Base-by-base conservation (phyloP, 2,113 vertebrate species). In the Hoplias malabaricus region DNA sequence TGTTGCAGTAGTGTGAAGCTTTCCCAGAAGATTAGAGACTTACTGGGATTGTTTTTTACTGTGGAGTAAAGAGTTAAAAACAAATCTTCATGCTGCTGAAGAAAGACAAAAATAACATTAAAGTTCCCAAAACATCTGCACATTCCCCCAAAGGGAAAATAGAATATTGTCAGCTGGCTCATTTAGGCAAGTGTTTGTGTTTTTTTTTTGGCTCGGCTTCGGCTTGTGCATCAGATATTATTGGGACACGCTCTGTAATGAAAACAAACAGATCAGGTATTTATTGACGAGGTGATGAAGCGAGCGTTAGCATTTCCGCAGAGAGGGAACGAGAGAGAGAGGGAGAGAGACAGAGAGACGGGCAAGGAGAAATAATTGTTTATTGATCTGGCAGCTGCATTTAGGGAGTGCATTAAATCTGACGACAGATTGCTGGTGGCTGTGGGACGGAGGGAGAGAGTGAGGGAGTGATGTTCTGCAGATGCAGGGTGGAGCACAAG, bases 341-440 rank as follows among this genome's bases (percentile, higher is more conserved):
- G 74, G 68, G 61, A 25, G 72, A 34, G 54, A 59, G n/a, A 23
- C 54, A 12, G 62, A 73, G 29, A 48, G 72, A 48, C 34, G 2
- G 78, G 71, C 63, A 61, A 53, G 50, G 79, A 79, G 80, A 68
- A 82, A 80, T 85, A 85, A 85, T 85, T 85, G 82, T 85, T 83
- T 83, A 83, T 85, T 77, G 82, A 85, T 83, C 82, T 82, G 27
- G 59, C 63, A 40, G 80, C 79, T 82, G 80, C 79, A 81, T 85
- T 83, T 83, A 82, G 82, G 84, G 79, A 85, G 84, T 85, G 81
- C 81, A 85, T 85, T 85, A 85, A 85, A 85, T 72, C 57, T 43
- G 73, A 50, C 72, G 76, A 78, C 76, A 76, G 79, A 76, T 79
- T 80, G 79, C 79, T 54, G 84, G 81, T 77, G 76, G 76, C 79